A percentile compares a stretch with the other conserved stretches of the same genome.
Conservation (phyloP, 2,797 vertebrate genomes). For the Melanotaenia parkinsoni region DNA sequence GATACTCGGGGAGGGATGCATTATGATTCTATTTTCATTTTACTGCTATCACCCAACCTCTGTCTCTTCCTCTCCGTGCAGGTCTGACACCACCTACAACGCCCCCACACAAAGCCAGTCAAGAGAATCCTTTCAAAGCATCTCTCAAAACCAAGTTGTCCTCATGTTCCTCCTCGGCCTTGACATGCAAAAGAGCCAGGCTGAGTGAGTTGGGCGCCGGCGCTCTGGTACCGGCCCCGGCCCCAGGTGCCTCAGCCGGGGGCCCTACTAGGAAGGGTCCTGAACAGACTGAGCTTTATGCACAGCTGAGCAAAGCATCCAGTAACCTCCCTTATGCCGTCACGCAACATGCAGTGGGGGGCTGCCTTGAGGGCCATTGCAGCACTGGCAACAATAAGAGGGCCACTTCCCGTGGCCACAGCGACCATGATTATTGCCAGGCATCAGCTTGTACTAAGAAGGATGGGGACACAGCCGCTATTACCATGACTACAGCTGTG, state of each 20-base stretch:
- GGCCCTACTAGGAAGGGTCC: constrained; percentile 89
- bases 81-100: constrained; percentile 99
- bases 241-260: constrained; percentile 82
- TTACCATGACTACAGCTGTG: constrained; percentile 90
- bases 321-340: constrained; percentile 81
- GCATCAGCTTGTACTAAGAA: constrained; percentile 90
- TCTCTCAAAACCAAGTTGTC: constrained; percentile 96
- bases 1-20: constrained; percentile 53
- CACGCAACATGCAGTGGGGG: constrained; percentile 55
- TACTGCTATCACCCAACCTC: constrained; percentile 43
- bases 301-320: constrained; percentile 93
- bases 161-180: constrained; percentile 92
- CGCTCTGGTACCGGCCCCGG: constrained; percentile 79
- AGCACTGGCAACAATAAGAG: constrained; percentile 85
- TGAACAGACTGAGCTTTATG: constrained; percentile 95
- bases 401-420: constrained; percentile 89
- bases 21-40: constrained; percentile 69
- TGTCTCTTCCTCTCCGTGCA: constrained; percentile 67
- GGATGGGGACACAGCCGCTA: constrained; percentile 84
- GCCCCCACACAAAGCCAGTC: constrained; percentile 99
- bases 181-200: constrained; percentile 92
- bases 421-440: constrained; percentile 99
- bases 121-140: constrained; percentile 99
- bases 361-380: constrained; percentile 88
- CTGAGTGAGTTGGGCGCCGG: constrained; percentile 87